Percentiles rank a stretch among this genome's conserved stretches.
Evolutionary conservation across 2,888 invertebrate species (phyloP).

Genomic region (Thecocarcelia acutangulata): DNA sequence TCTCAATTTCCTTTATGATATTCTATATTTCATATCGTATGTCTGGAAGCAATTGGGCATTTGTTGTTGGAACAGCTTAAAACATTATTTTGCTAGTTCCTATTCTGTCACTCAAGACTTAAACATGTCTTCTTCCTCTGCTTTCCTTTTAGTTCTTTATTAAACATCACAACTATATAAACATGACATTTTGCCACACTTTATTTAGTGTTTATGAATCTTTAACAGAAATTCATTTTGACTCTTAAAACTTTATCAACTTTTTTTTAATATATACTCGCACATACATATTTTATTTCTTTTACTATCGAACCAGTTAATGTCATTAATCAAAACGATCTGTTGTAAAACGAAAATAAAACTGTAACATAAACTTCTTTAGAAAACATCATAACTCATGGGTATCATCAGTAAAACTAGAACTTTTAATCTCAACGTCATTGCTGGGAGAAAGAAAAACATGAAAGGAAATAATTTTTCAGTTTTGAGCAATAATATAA

Average conservation of each 20-base stretch:
- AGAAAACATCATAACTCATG: slow-evolving; percentile 40
- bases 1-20: too few species aligned
- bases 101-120: too few species aligned
- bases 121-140: too few species aligned
- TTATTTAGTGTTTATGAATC: too few species aligned
- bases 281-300: slow-evolving; percentile 6
- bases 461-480: slow-evolving; percentile 25
- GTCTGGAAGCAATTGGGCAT: too few species aligned
- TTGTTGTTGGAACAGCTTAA: too few species aligned
- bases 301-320: slow-evolving; percentile 28
- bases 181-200: too few species aligned
- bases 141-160: too few species aligned
- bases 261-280: not conserved
- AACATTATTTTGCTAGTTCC: too few species aligned
- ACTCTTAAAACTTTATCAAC: not conserved
- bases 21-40: too few species aligned
- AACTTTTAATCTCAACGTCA: slow-evolving; percentile 32
- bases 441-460: slow-evolving; percentile 11
- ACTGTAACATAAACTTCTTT: slow-evolving; percentile 28
- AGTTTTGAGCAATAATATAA: slow-evolving; percentile 13
- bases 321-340: slow-evolving; percentile 40
- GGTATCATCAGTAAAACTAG: slow-evolving; percentile 27
- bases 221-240: too few species aligned
- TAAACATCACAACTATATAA: too few species aligned
- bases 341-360: slow-evolving; percentile 19